Evolutionary conservation across 2,888 invertebrate species (phyloP), one percentile per base, ranked within the genome.

Genomic region (Mechanitis mazaeus): DNA sequence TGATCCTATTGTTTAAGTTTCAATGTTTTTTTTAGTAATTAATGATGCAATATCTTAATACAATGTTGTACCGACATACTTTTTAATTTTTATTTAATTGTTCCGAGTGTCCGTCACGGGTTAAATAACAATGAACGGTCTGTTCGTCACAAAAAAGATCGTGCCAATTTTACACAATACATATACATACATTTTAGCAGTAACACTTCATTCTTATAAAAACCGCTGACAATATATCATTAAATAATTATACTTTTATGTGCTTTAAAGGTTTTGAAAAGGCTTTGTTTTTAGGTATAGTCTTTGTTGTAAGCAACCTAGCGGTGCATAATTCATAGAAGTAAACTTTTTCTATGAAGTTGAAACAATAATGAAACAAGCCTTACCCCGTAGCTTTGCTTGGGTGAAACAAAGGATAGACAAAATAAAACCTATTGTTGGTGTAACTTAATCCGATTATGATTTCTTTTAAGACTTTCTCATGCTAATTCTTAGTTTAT

Each of bases 211-310:
- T 57, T 53, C 59, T 61, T 61, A 65, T 68, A 69, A 69, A 69
- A 70, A 66, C 62, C 64, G 60, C 61, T 65, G 66, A 69, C 60
- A 63, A 74, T 73, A 69, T 66, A 70, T 68, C 67, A 69, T 69
- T 65, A 59, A 63, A 68, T 72, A 66, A 50, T 71, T 69, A 66
- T 63, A 55, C 68, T 60, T 33, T 42, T 63, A 60, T 65, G 64
- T 60, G 67, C 64, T 64, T 70, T 67, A 65, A 65, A 68, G 64
- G 65, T 66, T 64, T 71, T 71, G 71, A 68, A 72, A 72, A 70
- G 66, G 68, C 71, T 60, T 62, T 64, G 66, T 68, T 60, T 65
- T 60, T 69, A 76, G 74, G 61, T 55, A 38, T 35, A 35, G 61
- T 66, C 56, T 61, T 60, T 61, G 59, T 66, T 20, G 20, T 20